Base-by-base conservation (phyloP, 2,113 vertebrate species). In the Seriola dumerili region DNA sequence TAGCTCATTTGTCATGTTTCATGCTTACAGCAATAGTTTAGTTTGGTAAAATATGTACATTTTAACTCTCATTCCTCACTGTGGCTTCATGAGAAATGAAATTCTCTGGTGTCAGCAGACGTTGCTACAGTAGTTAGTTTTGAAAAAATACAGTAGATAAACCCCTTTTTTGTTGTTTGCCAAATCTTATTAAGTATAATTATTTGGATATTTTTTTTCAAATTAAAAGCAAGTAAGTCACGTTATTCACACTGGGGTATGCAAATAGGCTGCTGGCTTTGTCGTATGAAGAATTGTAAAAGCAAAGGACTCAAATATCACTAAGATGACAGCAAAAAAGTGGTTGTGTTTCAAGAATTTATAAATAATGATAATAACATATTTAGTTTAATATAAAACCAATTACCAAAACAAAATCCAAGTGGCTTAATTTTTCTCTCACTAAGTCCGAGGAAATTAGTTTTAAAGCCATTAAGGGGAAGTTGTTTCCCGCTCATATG, bases 1-100 rank as follows among this genome's bases (percentile, higher is more conserved):
- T 81, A 84, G 62, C 85, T 91, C 89, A 92, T 94, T 93, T 93
- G 85, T 95, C 83, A 92, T 38, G 7, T 89, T 88, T 87, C 67
- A 80, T 46, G 21, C 62, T 72, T 80, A 80, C 74, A 86, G 71
- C 40, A 52, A 90, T 70, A 67, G 61, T 75, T 86, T n/a, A 42
- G 3, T 55, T 80, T 65, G n/a, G 67, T 73, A 64, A 77, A 72
- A 79, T 58, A 77, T 84, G 44, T 57, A 78, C 55, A 85, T 79
- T 75, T 38, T 19, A 59, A 76, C 42, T 42, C n/a, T 77, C 42
- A 66, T 57, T 71, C 29, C 73, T 74, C 59, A 76, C 68, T 50
- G 13, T 68, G 61, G 36, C 32, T 66, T 77, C 8, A 72, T 64
- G 5, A 63, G 48, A 65, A 62, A n/a, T 58, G 61, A 29, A 71